Conservation (phyloP, 2,113 vertebrate genomes). For the Catagonus wagneri region DNA sequence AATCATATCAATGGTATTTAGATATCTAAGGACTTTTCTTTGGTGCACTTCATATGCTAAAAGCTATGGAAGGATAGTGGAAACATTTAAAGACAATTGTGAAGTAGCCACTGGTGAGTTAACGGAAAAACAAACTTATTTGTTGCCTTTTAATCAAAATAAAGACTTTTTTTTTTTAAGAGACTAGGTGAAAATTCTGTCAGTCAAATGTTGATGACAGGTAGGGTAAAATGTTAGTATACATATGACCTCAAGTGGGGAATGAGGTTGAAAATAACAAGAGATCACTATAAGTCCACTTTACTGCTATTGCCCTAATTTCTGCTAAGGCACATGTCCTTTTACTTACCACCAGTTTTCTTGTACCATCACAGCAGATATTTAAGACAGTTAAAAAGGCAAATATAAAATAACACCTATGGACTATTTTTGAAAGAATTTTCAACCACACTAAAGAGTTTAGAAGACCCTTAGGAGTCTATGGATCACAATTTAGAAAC, state of each 20-base stretch:
- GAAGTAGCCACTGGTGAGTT: not conserved
- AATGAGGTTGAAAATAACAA: not conserved
- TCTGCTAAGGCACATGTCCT: not conserved
- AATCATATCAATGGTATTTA: not conserved
- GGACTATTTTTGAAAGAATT: not conserved
- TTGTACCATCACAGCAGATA: not conserved
- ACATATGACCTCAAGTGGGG: accelerated
- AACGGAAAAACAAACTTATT: not conserved
- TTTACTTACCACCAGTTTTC: not conserved
- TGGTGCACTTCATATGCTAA: not conserved
- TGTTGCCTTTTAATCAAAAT: not conserved
- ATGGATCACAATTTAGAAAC: not conserved
- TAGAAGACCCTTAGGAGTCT: not conserved
- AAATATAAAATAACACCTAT: not conserved
- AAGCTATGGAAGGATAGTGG: not conserved
- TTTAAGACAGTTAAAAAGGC: not conserved
- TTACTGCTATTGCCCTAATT: not conserved
- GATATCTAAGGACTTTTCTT: not conserved
- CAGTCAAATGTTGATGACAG: not conserved
- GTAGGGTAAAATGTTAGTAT: not conserved
- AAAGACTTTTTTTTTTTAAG: not conserved
- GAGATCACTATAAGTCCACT: not conserved
- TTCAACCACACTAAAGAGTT: not conserved
- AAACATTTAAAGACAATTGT: not conserved
- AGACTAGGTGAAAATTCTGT: not conserved